Evolutionary conservation across 2,888 invertebrate genomes (phyloP).

Genomic region (Sycophila texana): DNA sequence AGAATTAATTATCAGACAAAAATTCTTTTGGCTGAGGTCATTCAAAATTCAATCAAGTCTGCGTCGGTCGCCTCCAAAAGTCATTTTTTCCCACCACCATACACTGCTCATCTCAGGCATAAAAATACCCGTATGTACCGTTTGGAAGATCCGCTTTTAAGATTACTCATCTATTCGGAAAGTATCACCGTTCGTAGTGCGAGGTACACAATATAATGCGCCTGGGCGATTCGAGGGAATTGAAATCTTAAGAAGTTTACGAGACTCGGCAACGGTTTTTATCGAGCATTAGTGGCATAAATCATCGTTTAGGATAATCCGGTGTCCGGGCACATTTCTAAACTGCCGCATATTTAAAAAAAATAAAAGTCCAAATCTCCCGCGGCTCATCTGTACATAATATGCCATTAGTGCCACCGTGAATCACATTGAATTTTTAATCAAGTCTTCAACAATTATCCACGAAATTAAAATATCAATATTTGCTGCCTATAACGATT

Average conservation of each 20-base stretch:
- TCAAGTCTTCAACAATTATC: too few species aligned
- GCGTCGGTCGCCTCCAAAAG: background rate
- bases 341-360: too few species aligned
- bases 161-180: slow-evolving; percentile 31
- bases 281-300: background rate
- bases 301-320: background rate
- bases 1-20: too few species aligned
- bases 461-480: too few species aligned
- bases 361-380: too few species aligned
- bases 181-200: slow-evolving; percentile 13
- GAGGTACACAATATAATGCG: background rate
- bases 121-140: background rate
- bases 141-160: slow-evolving; percentile 9
- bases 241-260: slow-evolving; percentile 18
- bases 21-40: too few species aligned
- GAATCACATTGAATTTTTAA: too few species aligned
- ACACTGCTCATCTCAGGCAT: slow-evolving; percentile 13
- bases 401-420: too few species aligned
- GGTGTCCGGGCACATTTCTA: background rate
- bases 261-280: background rate
- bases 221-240: slow-evolving; percentile 16
- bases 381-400: too few species aligned
- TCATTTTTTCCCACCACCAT: background rate
- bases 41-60: too few species aligned
- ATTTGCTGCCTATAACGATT: too few species aligned